phyloP scores from a whole-genome alignment of 2,888 invertebrate species.

The Megastigmus dorsalis region DNA sequence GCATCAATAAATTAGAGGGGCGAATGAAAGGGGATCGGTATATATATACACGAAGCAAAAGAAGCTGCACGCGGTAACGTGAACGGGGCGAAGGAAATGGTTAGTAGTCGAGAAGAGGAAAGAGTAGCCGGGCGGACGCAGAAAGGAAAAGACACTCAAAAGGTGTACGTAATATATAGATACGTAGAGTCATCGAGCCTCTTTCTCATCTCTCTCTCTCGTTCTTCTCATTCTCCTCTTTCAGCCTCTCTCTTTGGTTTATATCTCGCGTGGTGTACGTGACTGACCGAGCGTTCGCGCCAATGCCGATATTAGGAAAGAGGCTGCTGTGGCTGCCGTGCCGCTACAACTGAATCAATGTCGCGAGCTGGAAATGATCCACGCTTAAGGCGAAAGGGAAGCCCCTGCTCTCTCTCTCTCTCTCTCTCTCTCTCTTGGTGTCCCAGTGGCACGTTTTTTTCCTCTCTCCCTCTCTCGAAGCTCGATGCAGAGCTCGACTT shows the following conservation, averaged over 20 bases:
- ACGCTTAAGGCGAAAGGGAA: constrained; percentile 57
- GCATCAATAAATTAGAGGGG: constrained; percentile 21
- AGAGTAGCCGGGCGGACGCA: background rate
- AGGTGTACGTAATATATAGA: no score
- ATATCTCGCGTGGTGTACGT: constrained; percentile 55
- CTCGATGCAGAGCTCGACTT: no score
- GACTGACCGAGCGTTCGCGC: constrained; percentile 56
- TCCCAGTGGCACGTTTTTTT: constrained; percentile 54
- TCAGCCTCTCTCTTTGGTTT: background rate
- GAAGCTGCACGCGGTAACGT: no score
- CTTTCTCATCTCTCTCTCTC: background rate
- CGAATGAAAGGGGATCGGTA: background rate
- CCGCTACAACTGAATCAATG: constrained; percentile 59
- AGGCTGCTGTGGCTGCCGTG: no score
- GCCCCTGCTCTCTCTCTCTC: constrained; percentile 38
- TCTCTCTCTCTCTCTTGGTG: constrained; percentile 17
- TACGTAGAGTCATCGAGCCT: background rate
- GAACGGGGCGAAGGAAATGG: no score
- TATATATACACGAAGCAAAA: background rate
- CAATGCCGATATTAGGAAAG: constrained; percentile 58
- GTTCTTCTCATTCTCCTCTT: background rate
- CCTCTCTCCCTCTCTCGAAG: no score
- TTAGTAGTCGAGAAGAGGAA: background rate
- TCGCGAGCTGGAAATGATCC: constrained; percentile 52
- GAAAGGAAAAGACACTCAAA: no score